Percentiles rank a stretch among this genome's conserved stretches.
phyloP scores from a whole-genome alignment of 2,113 vertebrate species.

The Cacatua alba region DNA sequence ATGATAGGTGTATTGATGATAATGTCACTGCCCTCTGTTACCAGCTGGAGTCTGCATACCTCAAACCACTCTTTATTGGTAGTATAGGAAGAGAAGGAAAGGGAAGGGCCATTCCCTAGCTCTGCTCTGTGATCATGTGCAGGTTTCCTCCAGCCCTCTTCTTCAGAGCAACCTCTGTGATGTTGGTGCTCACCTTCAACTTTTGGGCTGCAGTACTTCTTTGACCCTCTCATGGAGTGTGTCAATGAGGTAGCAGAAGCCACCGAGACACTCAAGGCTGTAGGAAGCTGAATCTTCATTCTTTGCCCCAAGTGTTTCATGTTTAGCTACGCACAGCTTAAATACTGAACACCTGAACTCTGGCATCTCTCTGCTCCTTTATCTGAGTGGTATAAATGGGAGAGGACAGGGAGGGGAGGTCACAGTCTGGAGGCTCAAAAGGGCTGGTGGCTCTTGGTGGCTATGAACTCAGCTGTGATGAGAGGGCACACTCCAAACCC shows the following conservation, averaged over 20 bases:
- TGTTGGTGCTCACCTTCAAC: not conserved
- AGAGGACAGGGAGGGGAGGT: not conserved
- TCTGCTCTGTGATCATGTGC: not conserved
- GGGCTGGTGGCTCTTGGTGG: not conserved
- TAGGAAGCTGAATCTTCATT: not conserved
- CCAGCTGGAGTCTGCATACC: not conserved
- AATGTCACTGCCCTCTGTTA: not conserved
- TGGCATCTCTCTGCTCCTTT: not conserved
- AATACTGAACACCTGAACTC: not conserved
- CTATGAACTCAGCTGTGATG: fast-evolving
- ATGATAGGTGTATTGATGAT: fast-evolving
- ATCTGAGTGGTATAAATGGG: fast-evolving
- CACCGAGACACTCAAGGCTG: not conserved
- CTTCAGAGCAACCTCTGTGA: fast-evolving
- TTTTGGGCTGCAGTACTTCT: not conserved
- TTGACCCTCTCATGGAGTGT: not conserved
- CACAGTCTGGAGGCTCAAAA: not conserved
- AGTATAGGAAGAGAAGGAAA: not conserved
- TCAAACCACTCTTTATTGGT: not conserved
- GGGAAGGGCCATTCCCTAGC: not conserved
- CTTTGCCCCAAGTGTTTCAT: not conserved
- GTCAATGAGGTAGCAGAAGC: not conserved
- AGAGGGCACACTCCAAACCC: not conserved
- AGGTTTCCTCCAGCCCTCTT: not conserved
- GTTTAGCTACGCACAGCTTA: not conserved